Percentiles rank a stretch among this genome's conserved stretches.
Evolutionary conservation across 1,140 invertebrate genomes (phyloP).

Genomic region (Euwallacea fornicatus): DNA sequence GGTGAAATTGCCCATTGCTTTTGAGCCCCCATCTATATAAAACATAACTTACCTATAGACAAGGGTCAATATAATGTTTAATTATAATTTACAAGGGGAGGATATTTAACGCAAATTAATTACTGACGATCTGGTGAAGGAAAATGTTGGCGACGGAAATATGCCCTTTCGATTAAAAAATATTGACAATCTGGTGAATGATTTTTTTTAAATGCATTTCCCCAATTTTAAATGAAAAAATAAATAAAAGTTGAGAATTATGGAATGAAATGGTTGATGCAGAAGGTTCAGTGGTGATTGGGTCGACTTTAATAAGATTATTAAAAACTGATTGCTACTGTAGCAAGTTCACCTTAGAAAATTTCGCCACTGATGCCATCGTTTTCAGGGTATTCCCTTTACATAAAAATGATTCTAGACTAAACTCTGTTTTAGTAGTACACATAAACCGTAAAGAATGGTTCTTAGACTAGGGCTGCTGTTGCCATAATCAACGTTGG

Average conservation of each 20-base stretch:
- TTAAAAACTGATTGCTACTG: slow-evolving; percentile 60
- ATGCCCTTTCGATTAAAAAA: too few relatives aligned
- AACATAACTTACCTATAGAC: slow-evolving; percentile 65
- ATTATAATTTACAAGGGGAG: not conserved
- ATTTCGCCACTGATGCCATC: slow-evolving; percentile 72
- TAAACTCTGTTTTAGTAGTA: slow-evolving; percentile 45
- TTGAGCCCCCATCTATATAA: slow-evolving; percentile 76
- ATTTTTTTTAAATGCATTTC: not conserved
- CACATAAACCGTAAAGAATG: slow-evolving; percentile 48
- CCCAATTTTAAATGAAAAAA: slow-evolving; percentile 44
- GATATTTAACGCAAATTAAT: too few relatives aligned
- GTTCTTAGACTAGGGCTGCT: slow-evolving; percentile 67
- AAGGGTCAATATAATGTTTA: slow-evolving; percentile 31
- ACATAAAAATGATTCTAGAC: not conserved
- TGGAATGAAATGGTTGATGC: slow-evolving; percentile 64
- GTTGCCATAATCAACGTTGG: slow-evolving; percentile 72
- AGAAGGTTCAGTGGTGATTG: slow-evolving; percentile 61
- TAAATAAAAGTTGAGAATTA: slow-evolving; percentile 57
- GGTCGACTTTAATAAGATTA: slow-evolving; percentile 60
- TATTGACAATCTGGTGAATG: not conserved
- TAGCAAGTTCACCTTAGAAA: slow-evolving; percentile 77
- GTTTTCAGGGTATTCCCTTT: slow-evolving; percentile 55
- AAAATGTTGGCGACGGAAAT: too few relatives aligned
- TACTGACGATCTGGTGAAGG: too few relatives aligned
- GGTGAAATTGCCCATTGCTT: slow-evolving; percentile 69